These are phyloP conservation scores for Heterochromis multidens DNA, from an alignment of 2,113 vertebrate species.

Conservation along the genomic window DNA sequence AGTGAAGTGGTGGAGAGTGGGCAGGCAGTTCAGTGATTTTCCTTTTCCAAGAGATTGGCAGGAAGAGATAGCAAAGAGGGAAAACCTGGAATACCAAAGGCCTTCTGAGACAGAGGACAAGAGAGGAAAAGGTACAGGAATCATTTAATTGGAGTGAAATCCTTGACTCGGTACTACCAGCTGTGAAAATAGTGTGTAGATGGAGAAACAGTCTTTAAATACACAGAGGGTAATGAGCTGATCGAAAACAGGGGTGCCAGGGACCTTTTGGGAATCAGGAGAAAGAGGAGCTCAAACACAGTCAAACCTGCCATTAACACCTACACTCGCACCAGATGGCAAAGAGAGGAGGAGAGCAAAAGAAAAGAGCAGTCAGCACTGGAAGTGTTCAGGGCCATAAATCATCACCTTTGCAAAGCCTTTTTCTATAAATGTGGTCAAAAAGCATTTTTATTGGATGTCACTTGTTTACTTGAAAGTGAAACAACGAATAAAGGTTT, in stretches of 20 bases:
- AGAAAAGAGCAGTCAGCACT: background rate
- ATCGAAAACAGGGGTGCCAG: background rate
- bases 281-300: background rate
- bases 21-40: too few species aligned
- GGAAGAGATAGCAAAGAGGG: background rate
- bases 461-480: background rate
- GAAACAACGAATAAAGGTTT: background rate
- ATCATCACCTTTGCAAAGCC: background rate
- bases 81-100: background rate
- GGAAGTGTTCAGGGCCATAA: background rate
- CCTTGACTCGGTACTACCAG: accelerated
- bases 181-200: background rate
- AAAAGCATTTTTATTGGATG: too few species aligned
- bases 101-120: background rate
- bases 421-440: background rate
- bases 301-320: too few species aligned
- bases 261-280: background rate
- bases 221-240: background rate
- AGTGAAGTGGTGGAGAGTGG: too few species aligned
- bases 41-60: background rate
- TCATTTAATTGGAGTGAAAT: background rate
- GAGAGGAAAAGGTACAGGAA: background rate
- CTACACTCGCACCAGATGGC: background rate
- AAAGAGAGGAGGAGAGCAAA: background rate
- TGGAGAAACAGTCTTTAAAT: background rate